These are phyloP conservation scores for Sebastes trivittatus DNA, from an alignment of 2,797 vertebrate genomes.

Conservation along the genomic window DNA sequence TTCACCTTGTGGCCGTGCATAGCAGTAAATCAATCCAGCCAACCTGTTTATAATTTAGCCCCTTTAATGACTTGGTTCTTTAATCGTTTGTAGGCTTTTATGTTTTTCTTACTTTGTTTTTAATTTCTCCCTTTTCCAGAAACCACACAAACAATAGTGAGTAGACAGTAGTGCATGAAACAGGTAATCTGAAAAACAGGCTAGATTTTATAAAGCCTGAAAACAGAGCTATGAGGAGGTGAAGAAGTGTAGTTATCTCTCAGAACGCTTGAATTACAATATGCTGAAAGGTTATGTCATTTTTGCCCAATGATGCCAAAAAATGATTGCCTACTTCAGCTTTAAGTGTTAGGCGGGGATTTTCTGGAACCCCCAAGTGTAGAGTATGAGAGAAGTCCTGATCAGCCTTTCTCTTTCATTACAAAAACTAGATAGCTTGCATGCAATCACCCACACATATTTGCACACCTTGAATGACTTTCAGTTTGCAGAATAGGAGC, in stretches of 20 bases:
- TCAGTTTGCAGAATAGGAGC: not conserved
- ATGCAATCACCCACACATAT: not conserved
- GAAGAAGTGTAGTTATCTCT: rapidly evolving
- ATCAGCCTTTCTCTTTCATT: not conserved
- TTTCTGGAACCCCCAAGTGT: not conserved
- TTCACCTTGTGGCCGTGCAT: too few relatives aligned
- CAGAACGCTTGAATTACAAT: too few relatives aligned
- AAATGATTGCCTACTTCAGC: too few relatives aligned
- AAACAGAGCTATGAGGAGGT: too few relatives aligned
- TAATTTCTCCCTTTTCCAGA: not conserved
- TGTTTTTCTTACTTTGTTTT: not conserved
- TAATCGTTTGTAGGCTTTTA: not conserved
- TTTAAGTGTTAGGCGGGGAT: not conserved
- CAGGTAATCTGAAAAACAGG: too few relatives aligned
- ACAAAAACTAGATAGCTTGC: not conserved
- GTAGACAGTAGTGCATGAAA: too few relatives aligned
- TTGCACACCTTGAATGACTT: not conserved
- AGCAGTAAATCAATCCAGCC: too few relatives aligned
- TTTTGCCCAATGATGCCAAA: too few relatives aligned
- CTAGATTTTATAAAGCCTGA: too few relatives aligned
- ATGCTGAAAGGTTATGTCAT: too few relatives aligned
- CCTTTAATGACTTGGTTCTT: too few relatives aligned
- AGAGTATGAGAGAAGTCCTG: not conserved
- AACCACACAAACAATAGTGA: not conserved
- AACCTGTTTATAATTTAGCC: too few relatives aligned